These are phyloP conservation scores for Percina caprodes DNA, from an alignment of 2,113 vertebrate genomes.

Conservation along the genomic window DNA sequence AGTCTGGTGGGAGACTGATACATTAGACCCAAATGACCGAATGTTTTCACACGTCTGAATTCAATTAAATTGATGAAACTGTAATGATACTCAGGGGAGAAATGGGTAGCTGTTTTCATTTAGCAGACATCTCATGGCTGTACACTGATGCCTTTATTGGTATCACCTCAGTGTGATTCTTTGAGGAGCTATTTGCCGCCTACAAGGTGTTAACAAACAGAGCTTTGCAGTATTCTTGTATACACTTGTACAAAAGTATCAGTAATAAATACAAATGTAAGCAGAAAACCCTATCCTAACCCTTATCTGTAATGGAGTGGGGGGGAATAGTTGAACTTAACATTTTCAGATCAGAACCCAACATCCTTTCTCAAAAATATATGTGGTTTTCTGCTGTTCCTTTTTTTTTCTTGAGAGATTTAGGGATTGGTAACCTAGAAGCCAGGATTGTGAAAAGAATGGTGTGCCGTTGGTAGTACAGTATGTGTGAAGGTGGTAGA, in stretches of 20 bases:
- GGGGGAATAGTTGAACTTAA: background rate
- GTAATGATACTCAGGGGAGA: slow-evolving; percentile 1
- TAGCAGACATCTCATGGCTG: background rate
- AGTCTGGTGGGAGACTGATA: background rate
- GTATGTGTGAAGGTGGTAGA: slow-evolving; percentile 10
- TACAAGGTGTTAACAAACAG: slow-evolving; percentile 10
- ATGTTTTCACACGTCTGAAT: background rate
- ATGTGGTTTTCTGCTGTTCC: slow-evolving; percentile 42
- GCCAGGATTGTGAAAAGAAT: background rate
- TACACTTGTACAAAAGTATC: too few relatives aligned
- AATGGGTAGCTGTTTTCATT: background rate
- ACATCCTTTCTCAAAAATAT: slow-evolving; percentile 38
- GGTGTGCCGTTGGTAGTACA: background rate
- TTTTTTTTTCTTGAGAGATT: slow-evolving; percentile 1
- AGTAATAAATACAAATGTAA: slow-evolving; percentile 11
- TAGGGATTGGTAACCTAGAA: slow-evolving; percentile 16
- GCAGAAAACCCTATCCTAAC: slow-evolving; percentile 1
- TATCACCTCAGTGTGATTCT: slow-evolving; percentile 16
- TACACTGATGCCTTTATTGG: slow-evolving; percentile 14
- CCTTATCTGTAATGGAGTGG: background rate
- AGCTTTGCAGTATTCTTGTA: background rate
- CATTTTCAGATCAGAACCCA: slow-evolving; percentile 42
- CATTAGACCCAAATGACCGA: background rate
- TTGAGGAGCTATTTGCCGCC: slow-evolving; percentile 15
- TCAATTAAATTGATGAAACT: slow-evolving; percentile 13